A percentile compares a stretch with the other conserved stretches of the same genome.
Conservation (phyloP, 2,113 vertebrate species). For the Stictonetta naevosa region DNA sequence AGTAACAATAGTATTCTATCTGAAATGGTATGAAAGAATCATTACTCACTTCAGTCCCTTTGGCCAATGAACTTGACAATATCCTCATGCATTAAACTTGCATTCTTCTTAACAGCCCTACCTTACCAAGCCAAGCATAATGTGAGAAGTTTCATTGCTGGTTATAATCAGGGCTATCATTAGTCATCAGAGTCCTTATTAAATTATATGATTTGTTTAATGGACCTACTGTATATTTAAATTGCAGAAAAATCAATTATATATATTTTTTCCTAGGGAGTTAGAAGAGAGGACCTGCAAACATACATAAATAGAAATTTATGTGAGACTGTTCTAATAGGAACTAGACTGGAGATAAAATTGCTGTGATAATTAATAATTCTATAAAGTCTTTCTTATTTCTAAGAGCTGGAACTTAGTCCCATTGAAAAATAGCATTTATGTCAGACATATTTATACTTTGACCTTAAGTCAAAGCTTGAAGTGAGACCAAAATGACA, state of each 20-base stretch:
- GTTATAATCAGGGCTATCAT: not conserved
- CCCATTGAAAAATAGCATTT: not conserved
- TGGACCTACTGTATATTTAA: not conserved
- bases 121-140: not conserved
- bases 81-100: not conserved
- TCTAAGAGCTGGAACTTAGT: not conserved
- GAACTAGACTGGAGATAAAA: not conserved
- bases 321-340: not conserved
- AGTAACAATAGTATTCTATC: not conserved
- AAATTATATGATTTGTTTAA: not conserved
- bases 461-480: not conserved
- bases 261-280: not conserved
- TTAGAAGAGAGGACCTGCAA: not conserved
- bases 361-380: not conserved
- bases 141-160: not conserved
- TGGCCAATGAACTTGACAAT: not conserved
- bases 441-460: not conserved
- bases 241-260: not conserved
- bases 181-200: not conserved
- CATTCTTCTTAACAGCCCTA: not conserved
- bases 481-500: not conserved
- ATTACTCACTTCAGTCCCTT: not conserved
- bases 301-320: not conserved
- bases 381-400: not conserved
- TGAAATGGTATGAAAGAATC: not conserved